These are phyloP conservation scores for Pongo pygmaeus DNA, from an alignment of 2,113 vertebrate genomes.

Conservation along the genomic window DNA sequence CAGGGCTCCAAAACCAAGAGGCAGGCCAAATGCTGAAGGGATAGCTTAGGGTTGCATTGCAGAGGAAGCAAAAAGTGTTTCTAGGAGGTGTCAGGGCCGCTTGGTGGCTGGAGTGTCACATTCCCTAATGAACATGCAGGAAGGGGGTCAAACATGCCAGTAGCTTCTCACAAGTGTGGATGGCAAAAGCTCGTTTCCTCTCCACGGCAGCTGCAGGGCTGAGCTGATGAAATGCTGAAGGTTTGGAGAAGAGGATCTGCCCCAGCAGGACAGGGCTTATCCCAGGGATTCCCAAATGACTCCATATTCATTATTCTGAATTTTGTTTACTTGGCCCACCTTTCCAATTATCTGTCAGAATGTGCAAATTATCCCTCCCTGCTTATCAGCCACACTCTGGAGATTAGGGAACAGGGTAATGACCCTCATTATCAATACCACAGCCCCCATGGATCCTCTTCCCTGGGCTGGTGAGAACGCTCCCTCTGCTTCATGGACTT, in stretches of 20 bases:
- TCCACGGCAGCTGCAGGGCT: neutral
- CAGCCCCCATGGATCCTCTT: neutral
- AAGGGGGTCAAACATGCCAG: neutral
- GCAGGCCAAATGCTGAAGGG: conserved; percentile 60
- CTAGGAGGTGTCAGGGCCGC: conserved; percentile 45
- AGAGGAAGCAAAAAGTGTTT: conserved; percentile 57
- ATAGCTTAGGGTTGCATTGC: neutral
- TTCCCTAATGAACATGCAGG: neutral
- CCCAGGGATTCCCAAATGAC: conserved; percentile 5
- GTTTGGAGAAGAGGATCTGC: neutral
- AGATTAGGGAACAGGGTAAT: neutral
- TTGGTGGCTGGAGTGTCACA: conserved; percentile 46
- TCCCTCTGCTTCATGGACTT: neutral
- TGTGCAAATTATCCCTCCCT: neutral
- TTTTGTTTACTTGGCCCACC: conserved; percentile 37
- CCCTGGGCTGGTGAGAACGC: neutral
- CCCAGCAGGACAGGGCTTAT: conserved; percentile 24
- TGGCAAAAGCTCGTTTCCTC: conserved; percentile 53
- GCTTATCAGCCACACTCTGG: neutral
- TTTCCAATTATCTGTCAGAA: conserved; percentile 32
- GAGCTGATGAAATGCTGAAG: conserved; percentile 15
- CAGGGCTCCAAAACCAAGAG: neutral
- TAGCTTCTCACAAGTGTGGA: neutral
- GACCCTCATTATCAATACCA: neutral
- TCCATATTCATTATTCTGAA: neutral